Percentiles rank a stretch among this genome's conserved stretches.
Evolutionary conservation across 2,888 invertebrate genomes (phyloP).

Genomic region (Aspidiotus destructor): DNA sequence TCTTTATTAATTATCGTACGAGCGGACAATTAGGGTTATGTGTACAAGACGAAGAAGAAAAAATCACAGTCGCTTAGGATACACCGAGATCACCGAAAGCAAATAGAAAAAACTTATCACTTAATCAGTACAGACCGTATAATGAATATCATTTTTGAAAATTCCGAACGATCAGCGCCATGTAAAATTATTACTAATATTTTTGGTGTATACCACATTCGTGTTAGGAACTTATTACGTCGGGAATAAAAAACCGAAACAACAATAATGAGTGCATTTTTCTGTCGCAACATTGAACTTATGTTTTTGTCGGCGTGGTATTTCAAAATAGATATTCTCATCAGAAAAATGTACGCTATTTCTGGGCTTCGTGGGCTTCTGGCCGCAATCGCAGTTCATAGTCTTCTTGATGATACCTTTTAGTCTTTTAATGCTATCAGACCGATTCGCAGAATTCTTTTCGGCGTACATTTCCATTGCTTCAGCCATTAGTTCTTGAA

Average conservation of each 20-base stretch:
- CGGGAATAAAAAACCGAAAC: slow-evolving; percentile 34
- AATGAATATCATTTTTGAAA: too few species aligned
- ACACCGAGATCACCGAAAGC: too few species aligned
- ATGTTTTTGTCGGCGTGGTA: slow-evolving; percentile 30
- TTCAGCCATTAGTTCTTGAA: slow-evolving; percentile 12
- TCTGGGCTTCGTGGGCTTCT: not conserved
- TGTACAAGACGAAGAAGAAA: not conserved
- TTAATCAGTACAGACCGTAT: too few species aligned
- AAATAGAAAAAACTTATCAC: too few species aligned
- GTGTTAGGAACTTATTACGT: not conserved
- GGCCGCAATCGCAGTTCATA: not conserved
- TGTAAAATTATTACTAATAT: too few species aligned
- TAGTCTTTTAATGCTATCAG: slow-evolving; percentile 14
- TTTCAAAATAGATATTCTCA: slow-evolving; percentile 34
- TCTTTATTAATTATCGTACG: not conserved
- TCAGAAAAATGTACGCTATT: slow-evolving; percentile 34
- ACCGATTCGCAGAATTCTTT: slow-evolving; percentile 3
- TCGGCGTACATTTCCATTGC: slow-evolving; percentile 5
- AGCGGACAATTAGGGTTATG: not conserved
- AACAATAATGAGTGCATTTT: slow-evolving; percentile 32
- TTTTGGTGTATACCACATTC: too few species aligned
- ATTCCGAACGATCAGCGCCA: too few species aligned
- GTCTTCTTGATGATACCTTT: slow-evolving; percentile 23
- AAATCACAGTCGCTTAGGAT: too few species aligned
- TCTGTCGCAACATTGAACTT: slow-evolving; percentile 26